Conservation (phyloP, 2,113 vertebrate genomes). For the Bujurquina vittata region DNA sequence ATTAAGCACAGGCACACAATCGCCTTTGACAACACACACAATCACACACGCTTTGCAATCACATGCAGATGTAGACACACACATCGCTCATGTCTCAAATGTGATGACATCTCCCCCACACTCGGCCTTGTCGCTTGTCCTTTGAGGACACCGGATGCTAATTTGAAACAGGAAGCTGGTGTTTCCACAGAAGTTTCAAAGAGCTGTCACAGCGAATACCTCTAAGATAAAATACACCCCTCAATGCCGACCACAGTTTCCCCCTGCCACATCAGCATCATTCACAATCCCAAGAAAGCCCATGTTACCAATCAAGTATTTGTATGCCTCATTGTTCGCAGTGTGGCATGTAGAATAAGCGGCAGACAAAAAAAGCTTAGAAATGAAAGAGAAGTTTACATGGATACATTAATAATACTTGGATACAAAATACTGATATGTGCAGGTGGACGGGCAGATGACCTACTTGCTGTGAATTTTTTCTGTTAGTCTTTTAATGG, state of each 20-base stretch:
- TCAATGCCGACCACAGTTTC: constrained; percentile 32
- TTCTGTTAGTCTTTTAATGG: not conserved
- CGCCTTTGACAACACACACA: constrained; percentile 10
- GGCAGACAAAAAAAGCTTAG: not conserved
- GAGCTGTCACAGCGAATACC: constrained; percentile 66
- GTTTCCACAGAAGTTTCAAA: constrained; percentile 65
- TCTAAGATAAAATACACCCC: constrained; percentile 29
- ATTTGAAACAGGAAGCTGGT: constrained; percentile 73
- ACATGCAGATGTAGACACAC: constrained; percentile 40
- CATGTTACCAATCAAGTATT: constrained; percentile 14
- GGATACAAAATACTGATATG: not conserved
- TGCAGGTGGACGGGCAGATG: not conserved
- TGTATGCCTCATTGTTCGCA: constrained; percentile 19
- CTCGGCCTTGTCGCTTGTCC: constrained; percentile 45
- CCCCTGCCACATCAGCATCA: constrained; percentile 16
- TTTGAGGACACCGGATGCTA: constrained; percentile 68
- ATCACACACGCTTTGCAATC: constrained; percentile 9
- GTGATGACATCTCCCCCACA: constrained; percentile 38
- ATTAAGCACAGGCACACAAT: not conserved
- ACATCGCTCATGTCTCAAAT: constrained; percentile 30
- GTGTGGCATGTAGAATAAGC: not conserved
- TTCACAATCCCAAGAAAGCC: constrained; percentile 8
- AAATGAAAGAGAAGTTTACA: not conserved
- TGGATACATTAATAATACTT: not conserved
- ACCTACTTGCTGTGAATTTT: not conserved